These are phyloP conservation scores for Xenus cinereus DNA, from an alignment of 2,113 vertebrate species.

Conservation along the genomic window DNA sequence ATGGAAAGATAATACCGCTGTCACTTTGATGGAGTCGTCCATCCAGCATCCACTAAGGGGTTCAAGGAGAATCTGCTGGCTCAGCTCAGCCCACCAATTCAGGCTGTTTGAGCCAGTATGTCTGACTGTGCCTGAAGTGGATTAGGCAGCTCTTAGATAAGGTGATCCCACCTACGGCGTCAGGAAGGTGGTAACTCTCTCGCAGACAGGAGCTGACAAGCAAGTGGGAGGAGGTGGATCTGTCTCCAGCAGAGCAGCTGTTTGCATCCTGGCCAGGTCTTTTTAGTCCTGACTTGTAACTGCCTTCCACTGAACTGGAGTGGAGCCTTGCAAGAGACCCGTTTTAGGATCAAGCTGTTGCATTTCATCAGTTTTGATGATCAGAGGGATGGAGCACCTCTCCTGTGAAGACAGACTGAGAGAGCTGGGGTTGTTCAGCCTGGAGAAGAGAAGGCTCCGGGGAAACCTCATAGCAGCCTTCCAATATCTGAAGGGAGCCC, in stretches of 20 bases:
- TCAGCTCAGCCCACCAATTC: neutral
- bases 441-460: no score
- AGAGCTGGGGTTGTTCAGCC: no score
- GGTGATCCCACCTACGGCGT: neutral
- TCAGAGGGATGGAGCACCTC: no score
- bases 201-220: neutral
- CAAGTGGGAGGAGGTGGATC: neutral
- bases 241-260: neutral
- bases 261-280: neutral
- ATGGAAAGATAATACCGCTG: rapidly evolving
- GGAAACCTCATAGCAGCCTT: no score
- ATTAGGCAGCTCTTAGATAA: neutral
- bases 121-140: neutral
- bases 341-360: neutral
- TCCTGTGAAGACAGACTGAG: no score
- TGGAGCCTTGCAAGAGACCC: neutral
- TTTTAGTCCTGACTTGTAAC: neutral
- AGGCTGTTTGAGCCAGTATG: neutral
- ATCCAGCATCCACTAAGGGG: neutral
- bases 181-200: neutral
- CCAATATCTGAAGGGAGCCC: no score
- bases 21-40: neutral
- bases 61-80: neutral
- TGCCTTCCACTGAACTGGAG: neutral
- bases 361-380: neutral